These are phyloP conservation scores for Chionomys nivalis DNA, from an alignment of 2,113 vertebrate genomes.

Conservation along the genomic window DNA sequence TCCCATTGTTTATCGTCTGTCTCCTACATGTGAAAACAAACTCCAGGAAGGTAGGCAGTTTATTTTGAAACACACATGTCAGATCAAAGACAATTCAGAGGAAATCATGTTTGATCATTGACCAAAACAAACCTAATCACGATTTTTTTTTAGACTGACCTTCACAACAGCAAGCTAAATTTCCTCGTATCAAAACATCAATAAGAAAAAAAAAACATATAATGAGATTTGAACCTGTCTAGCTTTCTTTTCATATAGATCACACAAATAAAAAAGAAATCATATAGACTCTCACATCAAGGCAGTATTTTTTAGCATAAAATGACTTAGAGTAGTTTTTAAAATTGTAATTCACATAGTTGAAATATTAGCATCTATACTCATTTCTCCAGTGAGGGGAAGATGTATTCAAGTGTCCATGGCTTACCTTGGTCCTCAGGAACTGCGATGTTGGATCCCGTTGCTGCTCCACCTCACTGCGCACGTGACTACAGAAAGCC, in stretches of 20 bases:
- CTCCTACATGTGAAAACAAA: slow-evolving; percentile 4
- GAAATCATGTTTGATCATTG: slow-evolving; percentile 28
- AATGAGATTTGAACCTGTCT: not conserved
- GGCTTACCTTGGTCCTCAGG: slow-evolving; percentile 90
- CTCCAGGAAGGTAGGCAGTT: not conserved
- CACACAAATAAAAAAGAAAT: slow-evolving; percentile 1
- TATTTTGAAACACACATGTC: not conserved
- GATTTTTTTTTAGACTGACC: not conserved
- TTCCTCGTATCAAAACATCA: slow-evolving; percentile 38
- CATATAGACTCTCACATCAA: not conserved
- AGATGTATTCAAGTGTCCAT: not conserved
- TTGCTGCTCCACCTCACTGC: slow-evolving; percentile 91
- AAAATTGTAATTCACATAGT: not conserved
- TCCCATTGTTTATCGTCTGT: not conserved
- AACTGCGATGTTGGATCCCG: slow-evolving; percentile 86
- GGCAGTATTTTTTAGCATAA: not conserved
- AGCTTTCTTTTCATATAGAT: slow-evolving; percentile 38
- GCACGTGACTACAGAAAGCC: slow-evolving; percentile 89
- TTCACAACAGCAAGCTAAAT: slow-evolving; percentile 9
- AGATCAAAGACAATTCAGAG: not conserved
- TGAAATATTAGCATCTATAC: not conserved
- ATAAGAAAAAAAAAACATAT: not conserved
- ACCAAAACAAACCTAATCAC: slow-evolving; percentile 56
- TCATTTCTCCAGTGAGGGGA: not conserved
- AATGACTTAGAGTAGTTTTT: slow-evolving; percentile 1